Evolutionary conservation across 1,140 invertebrate species (phyloP), one percentile per base, ranked within the genome.

Genomic region (Brachionus koreanus): DNA sequence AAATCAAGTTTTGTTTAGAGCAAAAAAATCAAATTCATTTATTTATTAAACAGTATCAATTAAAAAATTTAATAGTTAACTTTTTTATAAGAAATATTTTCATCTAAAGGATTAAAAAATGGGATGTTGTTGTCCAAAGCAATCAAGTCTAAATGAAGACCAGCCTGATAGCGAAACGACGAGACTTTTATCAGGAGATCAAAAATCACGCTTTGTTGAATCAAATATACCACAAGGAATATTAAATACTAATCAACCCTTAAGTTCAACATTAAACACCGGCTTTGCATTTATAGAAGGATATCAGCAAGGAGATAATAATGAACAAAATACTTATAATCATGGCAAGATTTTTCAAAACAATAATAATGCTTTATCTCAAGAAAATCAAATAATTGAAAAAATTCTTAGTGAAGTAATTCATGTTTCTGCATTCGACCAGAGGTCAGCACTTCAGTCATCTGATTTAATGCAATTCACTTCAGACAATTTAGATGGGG

Each of bases 181-280:
- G 9, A n/a, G 76, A 61, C 49, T 79, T 19, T 43, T 79, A 33
- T 57, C 76, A 39, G 25, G 12, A 25, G 76, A 79, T 61, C 76
- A 79, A 61, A 79, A 79, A 35, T 79, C 76, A n/a, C 46, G 76
- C 9, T 79, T 79, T 79, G 76, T 79, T 65, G 69, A 74, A 29
- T 25, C 69, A 5, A 74, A 74, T 46, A 29, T 43, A 43, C 16
- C 69, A 9, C 69, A 74, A 49, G 23, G 12, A 46, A 74, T 46
- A 49, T 52, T 52, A 9, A 42, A 43, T 25, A 13, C 23, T 13
- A 65, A 61, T 79, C 35, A 57, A 65, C 49, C 49, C 3, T 25
- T 33, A 42, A 61, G 49, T 61, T 79, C 76, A 43, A 23, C 46
- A 0, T 65, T 19, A 7, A 65, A 79, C 13, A 19, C 13, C 2